phyloP scores from a whole-genome alignment of 2,888 invertebrate genomes.

The Aphelenchoides bicaudatus region DNA sequence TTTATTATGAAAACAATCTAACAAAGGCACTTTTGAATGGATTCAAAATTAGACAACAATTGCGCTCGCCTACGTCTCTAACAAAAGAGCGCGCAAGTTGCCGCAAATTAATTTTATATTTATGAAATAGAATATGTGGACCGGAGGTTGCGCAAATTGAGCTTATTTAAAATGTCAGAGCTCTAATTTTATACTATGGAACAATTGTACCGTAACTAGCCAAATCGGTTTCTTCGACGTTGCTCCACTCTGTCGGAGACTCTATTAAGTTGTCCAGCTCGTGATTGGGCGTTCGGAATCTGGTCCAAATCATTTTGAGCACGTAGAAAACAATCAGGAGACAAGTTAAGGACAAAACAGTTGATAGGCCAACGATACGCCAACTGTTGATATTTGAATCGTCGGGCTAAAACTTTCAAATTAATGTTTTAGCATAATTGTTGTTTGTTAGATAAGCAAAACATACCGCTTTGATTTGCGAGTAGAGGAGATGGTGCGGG shows the following conservation, averaged over 20 bases:
- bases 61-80: no score
- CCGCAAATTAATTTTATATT: no score
- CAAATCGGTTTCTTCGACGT: conserved; percentile 12
- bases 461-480: conserved; percentile 4
- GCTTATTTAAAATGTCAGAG: no score
- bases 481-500: background rate
- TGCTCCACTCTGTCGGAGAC: conserved; percentile 7
- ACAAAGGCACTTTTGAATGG: no score
- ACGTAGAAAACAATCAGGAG: conserved; percentile 17
- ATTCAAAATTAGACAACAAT: no score
- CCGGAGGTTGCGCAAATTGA: no score
- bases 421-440: background rate
- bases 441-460: background rate
- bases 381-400: background rate
- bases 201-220: conserved; percentile 4
- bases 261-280: conserved; percentile 12
- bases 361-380: conserved; percentile 10
- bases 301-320: conserved; percentile 15
- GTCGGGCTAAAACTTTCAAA: background rate
- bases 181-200: no score
- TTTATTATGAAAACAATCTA: no score
- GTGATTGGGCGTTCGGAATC: conserved; percentile 2
- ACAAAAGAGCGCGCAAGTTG: no score
- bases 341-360: conserved; percentile 14
- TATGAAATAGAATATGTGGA: no score